These are phyloP conservation scores for Megalopta genalis DNA, from an alignment of 1,140 invertebrate genomes.

Conservation along the genomic window DNA sequence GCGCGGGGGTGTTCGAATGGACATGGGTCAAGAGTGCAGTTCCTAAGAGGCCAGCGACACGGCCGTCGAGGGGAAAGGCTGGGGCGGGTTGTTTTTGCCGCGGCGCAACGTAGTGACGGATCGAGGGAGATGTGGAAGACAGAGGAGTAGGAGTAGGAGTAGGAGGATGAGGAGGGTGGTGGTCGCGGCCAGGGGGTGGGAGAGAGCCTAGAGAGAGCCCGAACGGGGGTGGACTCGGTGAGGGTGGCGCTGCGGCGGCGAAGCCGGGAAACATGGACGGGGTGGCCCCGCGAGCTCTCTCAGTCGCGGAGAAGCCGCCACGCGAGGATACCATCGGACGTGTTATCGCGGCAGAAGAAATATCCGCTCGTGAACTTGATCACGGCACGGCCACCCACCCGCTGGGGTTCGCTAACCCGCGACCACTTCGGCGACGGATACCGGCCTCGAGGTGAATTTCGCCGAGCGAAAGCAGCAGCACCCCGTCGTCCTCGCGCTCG, in stretches of 20 bases:
- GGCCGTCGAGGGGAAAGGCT: constrained; percentile 3
- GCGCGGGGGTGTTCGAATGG: constrained; percentile 37
- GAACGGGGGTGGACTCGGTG: constrained; percentile 50
- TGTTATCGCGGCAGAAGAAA: constrained; percentile 38
- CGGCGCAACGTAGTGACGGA: constrained; percentile 29
- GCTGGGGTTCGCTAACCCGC: not conserved
- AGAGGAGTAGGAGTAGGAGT: no score
- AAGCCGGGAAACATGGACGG: constrained; percentile 66
- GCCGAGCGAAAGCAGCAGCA: no score
- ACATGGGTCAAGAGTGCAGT: constrained; percentile 29
- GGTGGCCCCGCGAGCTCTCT: constrained; percentile 66
- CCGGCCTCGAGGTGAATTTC: not conserved
- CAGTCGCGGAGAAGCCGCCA: constrained; percentile 71
- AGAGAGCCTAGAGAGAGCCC: constrained; percentile 14
- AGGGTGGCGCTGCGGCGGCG: constrained; percentile 66
- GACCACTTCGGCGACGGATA: not conserved
- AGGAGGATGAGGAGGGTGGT: no score
- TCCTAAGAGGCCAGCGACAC: constrained; percentile 25
- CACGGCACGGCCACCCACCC: no score
- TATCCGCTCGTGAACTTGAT: not conserved
- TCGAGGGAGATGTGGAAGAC: constrained; percentile 9
- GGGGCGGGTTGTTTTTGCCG: constrained; percentile 40
- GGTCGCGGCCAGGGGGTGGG: not conserved
- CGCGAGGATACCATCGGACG: constrained; percentile 60
- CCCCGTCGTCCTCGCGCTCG: no score